phyloP scores from a whole-genome alignment of 1,140 invertebrate species.

The Cryptotermes secundus region DNA sequence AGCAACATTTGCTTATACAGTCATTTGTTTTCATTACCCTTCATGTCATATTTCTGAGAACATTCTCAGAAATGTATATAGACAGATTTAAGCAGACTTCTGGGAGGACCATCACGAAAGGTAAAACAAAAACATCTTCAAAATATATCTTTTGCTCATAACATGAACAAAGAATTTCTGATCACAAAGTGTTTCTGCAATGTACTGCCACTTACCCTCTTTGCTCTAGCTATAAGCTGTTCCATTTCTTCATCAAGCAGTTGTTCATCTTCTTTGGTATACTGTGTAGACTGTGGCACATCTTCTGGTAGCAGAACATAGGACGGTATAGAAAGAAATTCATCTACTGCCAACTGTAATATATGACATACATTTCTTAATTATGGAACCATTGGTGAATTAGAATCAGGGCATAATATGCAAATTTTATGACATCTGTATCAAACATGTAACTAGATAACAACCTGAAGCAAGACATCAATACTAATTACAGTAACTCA shows the following conservation, averaged over 20 bases:
- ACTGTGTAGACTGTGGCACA: not conserved
- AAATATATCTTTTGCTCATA: not conserved
- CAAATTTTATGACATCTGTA: too few species aligned
- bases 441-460: too few species aligned
- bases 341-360: slow-evolving; percentile 15
- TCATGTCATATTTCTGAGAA: not conserved
- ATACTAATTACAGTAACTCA: too few species aligned
- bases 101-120: not conserved
- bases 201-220: not conserved
- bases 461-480: too few species aligned
- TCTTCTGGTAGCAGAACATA: slow-evolving; percentile 25
- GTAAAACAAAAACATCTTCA: not conserved
- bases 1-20: too few species aligned
- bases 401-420: too few species aligned
- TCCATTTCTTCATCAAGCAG: not conserved
- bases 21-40: not conserved
- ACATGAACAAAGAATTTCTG: not conserved
- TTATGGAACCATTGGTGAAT: too few species aligned
- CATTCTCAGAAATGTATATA: not conserved
- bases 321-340: slow-evolving; percentile 7
- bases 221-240: slow-evolving; percentile 21
- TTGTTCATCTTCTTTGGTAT: not conserved
- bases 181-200: not conserved
- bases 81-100: not conserved
- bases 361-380: not conserved